These are phyloP conservation scores for Drosophila quasianomalipes DNA, from an alignment of 2,888 invertebrate species.

Conservation along the genomic window DNA sequence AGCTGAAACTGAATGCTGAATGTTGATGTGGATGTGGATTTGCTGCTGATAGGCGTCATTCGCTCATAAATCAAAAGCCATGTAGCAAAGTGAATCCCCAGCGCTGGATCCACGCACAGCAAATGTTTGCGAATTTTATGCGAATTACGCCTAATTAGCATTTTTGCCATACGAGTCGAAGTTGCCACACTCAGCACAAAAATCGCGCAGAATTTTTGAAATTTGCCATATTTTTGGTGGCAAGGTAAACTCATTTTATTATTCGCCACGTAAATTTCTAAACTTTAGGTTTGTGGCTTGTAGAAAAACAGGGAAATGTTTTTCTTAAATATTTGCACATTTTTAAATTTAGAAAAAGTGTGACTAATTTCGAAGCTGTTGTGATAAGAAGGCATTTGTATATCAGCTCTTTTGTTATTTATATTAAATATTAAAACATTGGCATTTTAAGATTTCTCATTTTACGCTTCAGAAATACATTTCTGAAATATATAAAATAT, in stretches of 20 bases:
- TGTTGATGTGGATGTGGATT: slow-evolving; percentile 53
- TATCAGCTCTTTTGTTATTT: too few species aligned
- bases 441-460: too few species aligned
- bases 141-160: slow-evolving; percentile 82
- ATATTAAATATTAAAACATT: too few species aligned
- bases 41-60: slow-evolving; percentile 66
- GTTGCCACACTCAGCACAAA: slow-evolving; percentile 3
- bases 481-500: background rate
- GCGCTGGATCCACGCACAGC: slow-evolving; percentile 29
- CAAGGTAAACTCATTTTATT: too few species aligned
- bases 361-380: too few species aligned
- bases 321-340: too few species aligned
- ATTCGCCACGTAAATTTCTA: background rate
- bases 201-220: background rate
- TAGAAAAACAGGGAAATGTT: too few species aligned
- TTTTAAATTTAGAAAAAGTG: too few species aligned
- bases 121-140: slow-evolving; percentile 82
- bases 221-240: too few species aligned
- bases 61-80: slow-evolving; percentile 73
- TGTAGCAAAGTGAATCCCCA: slow-evolving; percentile 9
- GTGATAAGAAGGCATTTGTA: too few species aligned
- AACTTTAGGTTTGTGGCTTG: background rate
- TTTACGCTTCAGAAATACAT: background rate
- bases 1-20: background rate
- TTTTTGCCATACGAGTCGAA: slow-evolving; percentile 54